Evolutionary conservation across 2,797 vertebrate species (phyloP).

Genomic region (Malacoraja senta): DNA sequence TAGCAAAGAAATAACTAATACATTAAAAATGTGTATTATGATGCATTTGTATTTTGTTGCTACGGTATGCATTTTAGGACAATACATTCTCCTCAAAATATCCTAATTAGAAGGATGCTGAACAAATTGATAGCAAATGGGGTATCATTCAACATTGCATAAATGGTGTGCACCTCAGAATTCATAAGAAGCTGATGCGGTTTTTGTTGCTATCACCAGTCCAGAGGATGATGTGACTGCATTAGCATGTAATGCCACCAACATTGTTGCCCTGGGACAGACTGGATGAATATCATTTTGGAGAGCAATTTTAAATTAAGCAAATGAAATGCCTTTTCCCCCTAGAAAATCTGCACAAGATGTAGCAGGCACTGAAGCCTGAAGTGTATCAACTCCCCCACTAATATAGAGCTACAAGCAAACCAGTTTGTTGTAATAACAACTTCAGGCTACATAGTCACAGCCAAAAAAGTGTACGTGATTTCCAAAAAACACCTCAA

Average conservation of each 20-base stretch:
- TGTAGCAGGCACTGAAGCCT: not conserved
- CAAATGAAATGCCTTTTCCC: not conserved
- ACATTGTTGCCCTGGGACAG: not conserved
- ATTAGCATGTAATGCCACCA: not conserved
- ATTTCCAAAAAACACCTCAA: not conserved
- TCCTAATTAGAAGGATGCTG: not conserved
- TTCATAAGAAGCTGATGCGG: not conserved
- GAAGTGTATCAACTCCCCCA: conserved; percentile 9
- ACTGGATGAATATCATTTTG: not conserved
- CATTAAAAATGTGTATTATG: not conserved
- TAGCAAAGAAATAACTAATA: not conserved
- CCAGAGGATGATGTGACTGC: not conserved
- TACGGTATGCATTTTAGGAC: not conserved
- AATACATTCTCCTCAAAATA: not conserved
- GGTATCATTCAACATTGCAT: not conserved
- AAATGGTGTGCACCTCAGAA: not conserved
- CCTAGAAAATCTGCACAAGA: conserved; percentile 15
- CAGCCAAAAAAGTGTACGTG: not conserved
- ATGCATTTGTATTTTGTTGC: not conserved
- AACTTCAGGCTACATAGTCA: not conserved
- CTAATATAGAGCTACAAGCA: conserved; percentile 8
- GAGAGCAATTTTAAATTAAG: conserved; percentile 11
- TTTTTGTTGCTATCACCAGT: not conserved
- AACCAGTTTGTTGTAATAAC: conserved; percentile 9
- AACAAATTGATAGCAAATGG: conserved; percentile 24